Percentiles rank a stretch among this genome's conserved stretches.
Conservation (phyloP, 2,113 vertebrate species). For the Columbina picui region DNA sequence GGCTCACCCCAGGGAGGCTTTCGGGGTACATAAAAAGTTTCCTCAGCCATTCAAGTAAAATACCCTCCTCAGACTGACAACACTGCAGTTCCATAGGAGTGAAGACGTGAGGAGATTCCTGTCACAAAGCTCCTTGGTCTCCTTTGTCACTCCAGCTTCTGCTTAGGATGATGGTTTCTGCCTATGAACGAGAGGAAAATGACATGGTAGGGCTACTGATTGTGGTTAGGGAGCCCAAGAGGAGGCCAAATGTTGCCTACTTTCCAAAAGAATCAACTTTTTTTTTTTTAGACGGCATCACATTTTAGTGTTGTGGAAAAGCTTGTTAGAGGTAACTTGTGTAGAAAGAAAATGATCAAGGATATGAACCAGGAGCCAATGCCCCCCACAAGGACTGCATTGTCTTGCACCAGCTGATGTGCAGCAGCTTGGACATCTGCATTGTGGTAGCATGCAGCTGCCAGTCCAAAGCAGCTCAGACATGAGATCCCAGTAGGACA, state of each 20-base stretch:
- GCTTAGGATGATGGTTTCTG: background rate
- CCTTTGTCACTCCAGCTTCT: background rate
- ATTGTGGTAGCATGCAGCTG: background rate
- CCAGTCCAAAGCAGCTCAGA: background rate
- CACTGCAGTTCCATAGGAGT: fast-evolving
- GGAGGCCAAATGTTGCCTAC: background rate
- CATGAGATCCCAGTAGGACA: background rate
- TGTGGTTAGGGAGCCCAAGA: background rate
- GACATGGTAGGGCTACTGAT: background rate
- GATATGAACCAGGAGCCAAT: background rate
- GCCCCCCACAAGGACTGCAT: fast-evolving
- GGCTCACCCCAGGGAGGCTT: background rate
- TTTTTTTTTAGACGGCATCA: background rate
- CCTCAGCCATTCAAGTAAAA: background rate
- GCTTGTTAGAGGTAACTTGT: background rate
- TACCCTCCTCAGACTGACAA: background rate
- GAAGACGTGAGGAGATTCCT: background rate
- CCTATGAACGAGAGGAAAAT: background rate
- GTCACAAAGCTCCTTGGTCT: fast-evolving
- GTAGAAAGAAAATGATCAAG: background rate
- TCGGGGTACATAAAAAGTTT: background rate
- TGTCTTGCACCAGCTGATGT: background rate
- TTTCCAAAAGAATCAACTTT: background rate
- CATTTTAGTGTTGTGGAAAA: background rate
- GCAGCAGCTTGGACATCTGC: background rate